These are phyloP conservation scores for Disparrhopalites patrizii DNA, from an alignment of 2,888 invertebrate genomes.

Conservation along the genomic window DNA sequence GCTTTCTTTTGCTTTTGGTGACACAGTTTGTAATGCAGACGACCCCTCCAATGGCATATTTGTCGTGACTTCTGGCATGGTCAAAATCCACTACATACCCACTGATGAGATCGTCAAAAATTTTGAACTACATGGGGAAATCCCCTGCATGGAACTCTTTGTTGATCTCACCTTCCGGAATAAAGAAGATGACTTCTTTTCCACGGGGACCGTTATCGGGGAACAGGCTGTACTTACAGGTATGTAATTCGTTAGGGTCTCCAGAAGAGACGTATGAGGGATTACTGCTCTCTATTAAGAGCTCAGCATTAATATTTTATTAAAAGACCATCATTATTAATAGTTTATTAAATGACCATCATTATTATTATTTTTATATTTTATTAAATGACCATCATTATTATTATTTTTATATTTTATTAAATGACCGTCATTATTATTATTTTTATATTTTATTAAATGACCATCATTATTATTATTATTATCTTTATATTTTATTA, in stretches of 20 bases:
- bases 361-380: no score
- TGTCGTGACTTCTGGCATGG: conserved; percentile 53
- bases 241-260: no score
- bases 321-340: no score
- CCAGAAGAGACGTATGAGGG: no score
- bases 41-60: conserved; percentile 53
- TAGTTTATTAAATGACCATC: no score
- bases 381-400: conserved; percentile 53
- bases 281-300: no score
- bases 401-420: no score
- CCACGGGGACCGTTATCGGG: conserved; percentile 61
- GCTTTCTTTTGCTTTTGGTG: conserved; percentile 51
- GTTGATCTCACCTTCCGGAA: conserved; percentile 56
- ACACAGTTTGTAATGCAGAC: conserved; percentile 50
- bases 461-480: no score
- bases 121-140: conserved; percentile 30
- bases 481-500: no score
- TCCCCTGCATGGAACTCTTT: conserved; percentile 51
- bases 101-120: conserved; percentile 14
- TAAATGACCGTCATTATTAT: no score
- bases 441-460: no score
- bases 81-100: conserved; percentile 50
- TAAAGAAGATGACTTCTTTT: conserved; percentile 58
- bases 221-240: conserved; percentile 60
- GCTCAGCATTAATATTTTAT: no score